phyloP scores from a whole-genome alignment of 2,888 invertebrate genomes.

The Tenthredo amoena region DNA sequence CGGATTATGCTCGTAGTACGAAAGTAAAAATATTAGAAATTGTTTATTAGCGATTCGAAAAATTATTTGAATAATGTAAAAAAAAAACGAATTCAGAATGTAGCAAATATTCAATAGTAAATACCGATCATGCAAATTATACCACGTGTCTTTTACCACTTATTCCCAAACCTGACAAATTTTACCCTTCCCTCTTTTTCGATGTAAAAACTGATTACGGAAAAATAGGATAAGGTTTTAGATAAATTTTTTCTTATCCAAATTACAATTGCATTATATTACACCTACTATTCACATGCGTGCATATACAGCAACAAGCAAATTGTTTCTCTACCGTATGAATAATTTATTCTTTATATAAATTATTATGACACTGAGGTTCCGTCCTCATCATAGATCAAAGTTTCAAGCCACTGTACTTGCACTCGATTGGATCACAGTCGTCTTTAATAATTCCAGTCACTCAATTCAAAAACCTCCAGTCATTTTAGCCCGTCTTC shows the following conservation, averaged over 20 bases:
- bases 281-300: constrained; percentile 58
- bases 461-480: background rate
- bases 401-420: background rate
- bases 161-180: background rate
- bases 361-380: constrained; percentile 15
- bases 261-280: constrained; percentile 69
- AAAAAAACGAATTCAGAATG: background rate
- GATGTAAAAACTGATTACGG: background rate
- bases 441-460: background rate
- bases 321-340: background rate
- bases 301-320: background rate
- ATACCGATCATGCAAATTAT: constrained; percentile 13
- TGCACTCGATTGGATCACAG: background rate
- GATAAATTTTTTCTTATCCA: constrained; percentile 64
- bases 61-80: background rate
- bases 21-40: background rate
- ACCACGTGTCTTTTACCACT: background rate
- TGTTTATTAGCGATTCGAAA: background rate
- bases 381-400: background rate
- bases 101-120: constrained; percentile 12
- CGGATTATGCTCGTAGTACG: background rate
- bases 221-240: background rate
- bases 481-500: background rate
- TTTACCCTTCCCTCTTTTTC: background rate
- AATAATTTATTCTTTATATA: constrained; percentile 10